Evolutionary conservation across 2,888 invertebrate species (phyloP).

Genomic region (Caenorhabditis macrosperma): DNA sequence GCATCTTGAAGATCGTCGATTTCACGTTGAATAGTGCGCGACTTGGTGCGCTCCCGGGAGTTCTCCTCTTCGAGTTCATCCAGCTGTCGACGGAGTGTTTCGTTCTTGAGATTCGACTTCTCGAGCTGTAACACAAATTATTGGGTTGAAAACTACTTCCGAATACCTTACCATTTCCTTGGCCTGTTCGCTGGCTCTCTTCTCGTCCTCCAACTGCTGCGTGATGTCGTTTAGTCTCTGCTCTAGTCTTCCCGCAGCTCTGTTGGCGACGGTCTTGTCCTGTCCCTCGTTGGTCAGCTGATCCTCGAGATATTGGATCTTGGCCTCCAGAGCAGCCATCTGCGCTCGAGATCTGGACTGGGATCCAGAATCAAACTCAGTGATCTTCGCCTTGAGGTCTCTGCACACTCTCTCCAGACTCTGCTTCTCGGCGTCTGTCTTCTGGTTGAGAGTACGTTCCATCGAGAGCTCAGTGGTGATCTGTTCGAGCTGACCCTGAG

Average conservation of each 20-base stretch:
- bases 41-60: constrained; percentile 93
- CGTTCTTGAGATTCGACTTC: constrained; percentile 69
- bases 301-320: constrained; percentile 94
- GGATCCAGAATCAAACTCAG: constrained; percentile 94
- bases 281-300: constrained; percentile 95
- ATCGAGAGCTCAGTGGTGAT: constrained; percentile 77
- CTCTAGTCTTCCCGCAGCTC: constrained; percentile 88
- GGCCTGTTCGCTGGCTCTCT: constrained; percentile 95
- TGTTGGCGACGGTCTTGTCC: constrained; percentile 88
- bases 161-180: constrained; percentile 85
- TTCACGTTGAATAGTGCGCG: constrained; percentile 95
- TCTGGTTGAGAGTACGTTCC: constrained; percentile 92
- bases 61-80: constrained; percentile 98
- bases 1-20: constrained; percentile 94
- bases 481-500: constrained; percentile 83
- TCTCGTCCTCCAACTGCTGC: constrained; percentile 95
- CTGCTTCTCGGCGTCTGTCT: constrained; percentile 91
- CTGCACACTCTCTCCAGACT: constrained; percentile 89
- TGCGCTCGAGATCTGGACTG: constrained; percentile 94
- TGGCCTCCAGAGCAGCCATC: constrained; percentile 93
- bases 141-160: neutral
- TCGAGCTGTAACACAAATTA: constrained; percentile 72
- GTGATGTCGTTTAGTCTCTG: constrained; percentile 91
- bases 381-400: constrained; percentile 86
- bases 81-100: constrained; percentile 89